Conservation (phyloP, 2,797 vertebrate genomes). For the Benthosema pterotum region DNA sequence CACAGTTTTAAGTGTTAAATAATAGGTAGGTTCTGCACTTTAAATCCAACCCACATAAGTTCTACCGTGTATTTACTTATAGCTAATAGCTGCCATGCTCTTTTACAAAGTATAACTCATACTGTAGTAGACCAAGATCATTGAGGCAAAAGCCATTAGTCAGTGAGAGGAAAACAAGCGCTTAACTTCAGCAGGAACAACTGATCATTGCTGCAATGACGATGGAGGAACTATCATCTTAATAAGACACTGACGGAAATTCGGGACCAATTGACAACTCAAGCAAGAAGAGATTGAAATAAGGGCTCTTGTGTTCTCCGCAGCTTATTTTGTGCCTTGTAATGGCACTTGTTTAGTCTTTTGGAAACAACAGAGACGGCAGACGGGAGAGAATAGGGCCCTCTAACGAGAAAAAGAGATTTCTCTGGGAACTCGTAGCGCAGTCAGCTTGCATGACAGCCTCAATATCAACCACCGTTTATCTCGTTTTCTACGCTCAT, state of each 20-base stretch:
- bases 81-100: no score
- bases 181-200: constrained; percentile 5
- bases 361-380: constrained; percentile 75
- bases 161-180: constrained; percentile 42
- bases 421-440: constrained; percentile 60
- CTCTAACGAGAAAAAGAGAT: constrained; percentile 64
- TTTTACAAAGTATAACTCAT: not conserved
- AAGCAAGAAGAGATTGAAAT: constrained; percentile 80
- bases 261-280: constrained; percentile 72
- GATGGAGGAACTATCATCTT: constrained; percentile 25
- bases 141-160: constrained; percentile 53
- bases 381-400: constrained; percentile 40
- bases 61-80: no score
- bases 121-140: no score
- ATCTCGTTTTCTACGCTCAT: constrained; percentile 70
- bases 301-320: constrained; percentile 69
- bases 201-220: constrained; percentile 22
- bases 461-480: constrained; percentile 68
- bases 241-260: constrained; percentile 59
- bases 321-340: constrained; percentile 53
- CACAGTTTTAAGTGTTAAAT: no score
- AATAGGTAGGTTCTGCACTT: no score
- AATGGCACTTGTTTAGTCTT: constrained; percentile 78
- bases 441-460: constrained; percentile 26
- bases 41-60: no score